phyloP scores from a whole-genome alignment of 64 coral and sea anemone species.

The Acropora yongei region DNA sequence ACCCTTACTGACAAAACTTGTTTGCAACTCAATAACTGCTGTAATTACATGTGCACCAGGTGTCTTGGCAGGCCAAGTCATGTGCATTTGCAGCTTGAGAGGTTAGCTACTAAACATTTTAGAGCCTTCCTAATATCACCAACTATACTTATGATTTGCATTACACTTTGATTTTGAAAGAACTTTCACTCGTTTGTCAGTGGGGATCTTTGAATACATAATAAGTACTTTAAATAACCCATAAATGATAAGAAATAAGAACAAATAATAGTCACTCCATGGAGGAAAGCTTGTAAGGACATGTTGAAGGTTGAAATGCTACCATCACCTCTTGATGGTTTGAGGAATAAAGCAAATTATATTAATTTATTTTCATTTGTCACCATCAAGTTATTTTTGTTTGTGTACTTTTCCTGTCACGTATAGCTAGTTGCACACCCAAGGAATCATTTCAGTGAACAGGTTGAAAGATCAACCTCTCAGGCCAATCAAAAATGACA shows the following conservation, averaged over 20 bases:
- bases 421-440: too few species aligned
- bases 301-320: neutral
- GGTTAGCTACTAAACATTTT: neutral
- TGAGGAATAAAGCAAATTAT: conserved; percentile 23
- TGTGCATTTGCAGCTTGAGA: neutral
- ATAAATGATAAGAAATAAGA: neutral
- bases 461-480: too few species aligned
- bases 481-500: too few species aligned
- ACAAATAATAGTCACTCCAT: neutral
- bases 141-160: too few species aligned
- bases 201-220: neutral
- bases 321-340: neutral
- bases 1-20: neutral
- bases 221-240: neutral
- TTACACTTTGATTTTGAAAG: too few species aligned
- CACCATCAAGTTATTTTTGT: too few species aligned
- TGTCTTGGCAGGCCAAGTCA: conserved; percentile 45
- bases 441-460: too few species aligned
- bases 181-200: too few species aligned
- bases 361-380: neutral
- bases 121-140: neutral
- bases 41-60: neutral
- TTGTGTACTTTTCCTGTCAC: too few species aligned
- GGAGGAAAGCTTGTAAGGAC: neutral
- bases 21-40: neutral